phyloP scores from a whole-genome alignment of 2,888 invertebrate genomes.

The Mythimna impura region DNA sequence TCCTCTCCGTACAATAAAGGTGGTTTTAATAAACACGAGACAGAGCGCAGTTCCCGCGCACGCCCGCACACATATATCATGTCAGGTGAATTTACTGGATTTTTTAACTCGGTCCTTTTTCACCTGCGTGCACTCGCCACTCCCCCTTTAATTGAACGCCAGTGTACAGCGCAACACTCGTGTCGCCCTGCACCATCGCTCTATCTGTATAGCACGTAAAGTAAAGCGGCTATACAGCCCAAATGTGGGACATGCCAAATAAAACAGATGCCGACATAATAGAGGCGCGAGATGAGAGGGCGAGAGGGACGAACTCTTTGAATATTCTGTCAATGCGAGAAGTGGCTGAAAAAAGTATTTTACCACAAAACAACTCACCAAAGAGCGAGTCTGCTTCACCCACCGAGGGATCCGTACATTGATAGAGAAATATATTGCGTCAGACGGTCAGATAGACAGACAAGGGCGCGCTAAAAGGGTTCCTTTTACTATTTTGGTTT shows the following conservation, averaged over 20 bases:
- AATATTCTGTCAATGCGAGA: conserved; percentile 5
- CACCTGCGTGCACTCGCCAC: conserved; percentile 27
- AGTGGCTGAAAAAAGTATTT: background rate
- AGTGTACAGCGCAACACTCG: conserved; percentile 14
- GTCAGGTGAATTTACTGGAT: conserved; percentile 31
- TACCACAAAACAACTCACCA: background rate
- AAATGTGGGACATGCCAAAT: conserved; percentile 27
- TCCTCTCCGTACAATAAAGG: background rate
- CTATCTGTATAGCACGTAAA: conserved; percentile 5
- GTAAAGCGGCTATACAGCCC: background rate
- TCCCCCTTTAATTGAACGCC: conserved; percentile 42
- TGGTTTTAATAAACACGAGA: conserved; percentile 36
- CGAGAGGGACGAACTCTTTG: conserved; percentile 8
- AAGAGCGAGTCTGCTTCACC: background rate
- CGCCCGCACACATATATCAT: conserved; percentile 23
- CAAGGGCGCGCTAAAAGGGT: background rate
- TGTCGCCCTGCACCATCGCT: background rate
- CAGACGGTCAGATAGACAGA: background rate
- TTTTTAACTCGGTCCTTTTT: conserved; percentile 30
- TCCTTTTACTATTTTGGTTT: no score
- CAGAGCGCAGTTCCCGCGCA: conserved; percentile 11
- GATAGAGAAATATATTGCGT: background rate
- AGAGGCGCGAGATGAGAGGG: conserved; percentile 5
- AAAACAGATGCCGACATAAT: conserved; percentile 31
- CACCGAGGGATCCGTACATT: background rate